Conservation (phyloP, 2,888 invertebrate species). For the Bombylius discolor region DNA sequence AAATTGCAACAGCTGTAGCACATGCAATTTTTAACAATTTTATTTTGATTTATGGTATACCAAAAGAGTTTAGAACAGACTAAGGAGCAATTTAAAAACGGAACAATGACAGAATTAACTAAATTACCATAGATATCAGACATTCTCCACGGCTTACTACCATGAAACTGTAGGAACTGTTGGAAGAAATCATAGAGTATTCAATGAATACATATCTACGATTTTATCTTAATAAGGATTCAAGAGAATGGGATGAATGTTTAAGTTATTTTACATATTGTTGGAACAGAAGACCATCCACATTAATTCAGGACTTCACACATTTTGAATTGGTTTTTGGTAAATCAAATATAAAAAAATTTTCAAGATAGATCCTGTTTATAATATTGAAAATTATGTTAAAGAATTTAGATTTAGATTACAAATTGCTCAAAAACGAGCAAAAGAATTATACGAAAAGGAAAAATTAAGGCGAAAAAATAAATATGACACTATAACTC, state of each 20-base stretch:
- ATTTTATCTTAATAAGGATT: not conserved
- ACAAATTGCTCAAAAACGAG: constrained; percentile 1
- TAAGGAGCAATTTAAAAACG: too few species aligned
- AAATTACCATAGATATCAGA: not conserved
- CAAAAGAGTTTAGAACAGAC: too few species aligned
- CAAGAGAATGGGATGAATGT: constrained; percentile 2
- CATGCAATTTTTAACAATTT: too few species aligned
- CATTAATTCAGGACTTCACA: not conserved
- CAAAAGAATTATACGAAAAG: not conserved
- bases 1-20: too few species aligned
- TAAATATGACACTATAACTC: not conserved
- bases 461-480: not conserved
- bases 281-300: not conserved
- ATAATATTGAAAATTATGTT: constrained; percentile 2
- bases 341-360: not conserved
- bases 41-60: too few species aligned
- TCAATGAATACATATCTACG: constrained; percentile 1
- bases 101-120: too few species aligned
- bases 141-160: not conserved
- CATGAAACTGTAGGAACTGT: not conserved
- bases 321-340: not conserved
- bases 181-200: not conserved
- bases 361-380: not conserved
- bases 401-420: constrained; percentile 2
- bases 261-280: too few species aligned